Base-by-base conservation (phyloP, 1,140 invertebrate species). In the Heliconius hermathena region DNA sequence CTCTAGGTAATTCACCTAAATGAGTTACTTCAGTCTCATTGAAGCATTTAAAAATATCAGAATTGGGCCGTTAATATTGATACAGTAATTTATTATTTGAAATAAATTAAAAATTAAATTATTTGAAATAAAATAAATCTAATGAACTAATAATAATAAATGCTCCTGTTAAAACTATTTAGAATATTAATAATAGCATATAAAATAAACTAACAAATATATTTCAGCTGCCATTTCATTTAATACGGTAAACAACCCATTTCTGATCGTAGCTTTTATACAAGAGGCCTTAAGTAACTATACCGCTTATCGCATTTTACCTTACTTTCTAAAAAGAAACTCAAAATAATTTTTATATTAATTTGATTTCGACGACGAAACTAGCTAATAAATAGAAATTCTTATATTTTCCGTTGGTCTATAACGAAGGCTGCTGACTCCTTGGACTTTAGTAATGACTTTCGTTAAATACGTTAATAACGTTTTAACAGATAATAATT, bases 21-120 rank as follows among this genome's bases (percentile, higher is more conserved):
- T 82, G 85, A 84, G 84, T 90, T 85, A 88, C 86, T 83, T 91
- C 89, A 91, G 89, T 91, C 89, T 90, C 88, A 81, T 87, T 84
- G 77, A 87, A 89, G 87, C 85, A 85, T 87, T 87, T 81, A 73
- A 71, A 36, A 72, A 33, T 71, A 36, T 71, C 60, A 66, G 60
- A 66, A 66, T 16, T 66, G 60, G 60, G 60, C 60, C 22, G 22
- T 29, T 66, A 66, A 11, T 8, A 22, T 16, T 57, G n/a, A n/a
- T 8, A 26, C 38, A 60, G 26, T 76, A 76, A 49, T 70, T 49
- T 70, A 26, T n/a, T 76, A 22, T 9, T 76, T 22, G 20, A 22
- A 57, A 66, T 66, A 16, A 66, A 29, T 2, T 66, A 29, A 66
- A 66, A n/a, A n/a, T n/a, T n/a, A n/a, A n/a, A 26, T n/a, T 76